Percentiles rank a stretch among this genome's conserved stretches.
Evolutionary conservation across 2,888 invertebrate species (phyloP).

Genomic region (Drosophila neonasuta): DNA sequence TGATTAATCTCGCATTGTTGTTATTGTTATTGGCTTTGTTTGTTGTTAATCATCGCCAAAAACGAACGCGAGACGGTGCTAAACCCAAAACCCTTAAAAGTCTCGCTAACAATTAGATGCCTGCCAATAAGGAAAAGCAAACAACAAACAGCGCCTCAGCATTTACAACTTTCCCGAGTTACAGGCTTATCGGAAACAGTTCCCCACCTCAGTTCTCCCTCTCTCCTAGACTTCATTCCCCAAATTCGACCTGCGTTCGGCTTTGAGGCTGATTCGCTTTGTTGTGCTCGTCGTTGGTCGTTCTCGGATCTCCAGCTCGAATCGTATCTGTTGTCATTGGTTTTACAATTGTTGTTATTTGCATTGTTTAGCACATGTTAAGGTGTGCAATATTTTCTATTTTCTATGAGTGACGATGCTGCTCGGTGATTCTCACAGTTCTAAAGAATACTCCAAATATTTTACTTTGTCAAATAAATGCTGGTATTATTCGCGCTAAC

Average conservation of each 20-base stretch:
- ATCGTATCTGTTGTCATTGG: conserved; percentile 31
- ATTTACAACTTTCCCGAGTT: conserved; percentile 49
- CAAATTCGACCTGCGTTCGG: conserved; percentile 17
- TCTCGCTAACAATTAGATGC: conserved; percentile 57
- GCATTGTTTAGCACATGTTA: conserved; percentile 59
- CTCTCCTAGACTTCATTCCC: background rate
- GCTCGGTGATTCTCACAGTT: conserved; percentile 16
- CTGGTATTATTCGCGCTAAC: conserved; percentile 11
- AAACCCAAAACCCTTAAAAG: conserved; percentile 59
- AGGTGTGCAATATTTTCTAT: conserved; percentile 35
- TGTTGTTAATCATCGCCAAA: conserved; percentile 62
- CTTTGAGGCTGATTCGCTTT: conserved; percentile 42
- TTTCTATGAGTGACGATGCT: conserved; percentile 36
- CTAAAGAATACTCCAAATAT: conserved; percentile 47
- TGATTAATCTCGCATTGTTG: conserved; percentile 54
- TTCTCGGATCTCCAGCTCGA: background rate
- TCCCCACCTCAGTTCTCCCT: conserved; percentile 3
- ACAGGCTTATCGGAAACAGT: conserved; percentile 31
- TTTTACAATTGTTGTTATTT: conserved; percentile 51
- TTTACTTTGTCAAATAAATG: conserved; percentile 41
- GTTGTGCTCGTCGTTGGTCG: conserved; percentile 1
- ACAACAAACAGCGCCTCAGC: conserved; percentile 51
- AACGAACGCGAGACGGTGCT: conserved; percentile 15
- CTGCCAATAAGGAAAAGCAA: conserved; percentile 71
- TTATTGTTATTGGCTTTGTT: conserved; percentile 35